Percentiles rank a stretch among this genome's conserved stretches.
phyloP scores from a whole-genome alignment of 2,888 invertebrate species.

The Pyrochroa serraticornis region DNA sequence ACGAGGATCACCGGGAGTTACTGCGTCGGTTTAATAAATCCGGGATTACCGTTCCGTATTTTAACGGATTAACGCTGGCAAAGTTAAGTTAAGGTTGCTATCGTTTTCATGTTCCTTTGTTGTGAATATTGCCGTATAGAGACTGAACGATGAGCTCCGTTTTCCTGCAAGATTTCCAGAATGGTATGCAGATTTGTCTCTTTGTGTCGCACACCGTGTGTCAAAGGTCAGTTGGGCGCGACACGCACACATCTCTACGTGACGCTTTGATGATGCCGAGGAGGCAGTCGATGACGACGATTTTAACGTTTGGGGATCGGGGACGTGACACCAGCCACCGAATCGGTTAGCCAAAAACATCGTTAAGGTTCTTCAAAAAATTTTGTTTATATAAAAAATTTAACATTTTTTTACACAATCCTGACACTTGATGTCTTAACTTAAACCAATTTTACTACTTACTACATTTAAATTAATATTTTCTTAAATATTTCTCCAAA shows the following conservation, averaged over 20 bases:
- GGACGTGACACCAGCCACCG: too few relatives aligned
- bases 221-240: constrained; percentile 52
- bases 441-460: too few relatives aligned
- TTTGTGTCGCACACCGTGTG: constrained; percentile 47
- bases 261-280: constrained; percentile 45
- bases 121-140: background rate
- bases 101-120: constrained; percentile 7
- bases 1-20: too few relatives aligned
- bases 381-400: too few relatives aligned
- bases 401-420: too few relatives aligned
- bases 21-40: constrained; percentile 14
- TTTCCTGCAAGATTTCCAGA: constrained; percentile 15
- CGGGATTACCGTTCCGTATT: constrained; percentile 19
- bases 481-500: too few relatives aligned
- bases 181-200: constrained; percentile 52
- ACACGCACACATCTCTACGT: constrained; percentile 54
- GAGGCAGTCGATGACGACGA: constrained; percentile 36
- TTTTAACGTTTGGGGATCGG: constrained; percentile 4
- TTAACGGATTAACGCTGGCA: constrained; percentile 21
- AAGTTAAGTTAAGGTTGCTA: constrained; percentile 12
- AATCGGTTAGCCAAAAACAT: too few relatives aligned
- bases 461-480: too few relatives aligned
- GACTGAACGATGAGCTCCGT: constrained; percentile 9
- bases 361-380: too few relatives aligned
- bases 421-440: too few relatives aligned